Percentiles rank a stretch among this genome's conserved stretches.
Evolutionary conservation across 2,797 vertebrate genomes (phyloP).

Genomic region (Pangasius macronema): DNA sequence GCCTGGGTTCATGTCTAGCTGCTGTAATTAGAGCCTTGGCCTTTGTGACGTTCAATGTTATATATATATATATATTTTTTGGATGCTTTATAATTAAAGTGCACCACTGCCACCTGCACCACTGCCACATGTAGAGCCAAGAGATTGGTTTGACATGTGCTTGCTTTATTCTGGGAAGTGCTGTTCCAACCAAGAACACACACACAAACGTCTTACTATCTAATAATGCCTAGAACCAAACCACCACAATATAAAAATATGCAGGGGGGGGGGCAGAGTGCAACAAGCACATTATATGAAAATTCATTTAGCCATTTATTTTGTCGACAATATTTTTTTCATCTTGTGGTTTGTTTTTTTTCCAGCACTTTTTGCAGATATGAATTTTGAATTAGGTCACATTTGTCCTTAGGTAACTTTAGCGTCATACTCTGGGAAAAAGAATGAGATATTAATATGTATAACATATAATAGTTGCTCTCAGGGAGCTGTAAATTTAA

Average conservation of each 20-base stretch:
- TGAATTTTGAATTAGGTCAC: neutral
- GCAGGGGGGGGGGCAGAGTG: neutral
- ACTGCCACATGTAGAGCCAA: neutral
- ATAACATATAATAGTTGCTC: neutral
- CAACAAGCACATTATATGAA: neutral
- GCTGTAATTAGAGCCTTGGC: neutral
- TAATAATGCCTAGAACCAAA: neutral
- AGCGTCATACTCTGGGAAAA: neutral
- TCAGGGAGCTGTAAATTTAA: neutral
- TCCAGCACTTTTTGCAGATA: neutral
- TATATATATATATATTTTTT: too few species aligned
- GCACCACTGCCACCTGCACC: too few species aligned
- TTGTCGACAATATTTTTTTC: neutral
- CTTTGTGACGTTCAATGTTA: neutral
- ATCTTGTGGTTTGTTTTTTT: neutral
- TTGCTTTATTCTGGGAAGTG: neutral
- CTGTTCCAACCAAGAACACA: neutral
- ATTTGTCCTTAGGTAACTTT: neutral
- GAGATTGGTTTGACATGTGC: neutral
- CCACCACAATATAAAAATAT: neutral
- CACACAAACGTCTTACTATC: neutral
- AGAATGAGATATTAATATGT: neutral
- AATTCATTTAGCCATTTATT: neutral
- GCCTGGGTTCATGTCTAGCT: slow-evolving; percentile 8
- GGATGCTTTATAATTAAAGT: neutral